These are phyloP conservation scores for Pollenia angustigena DNA, from an alignment of 2,888 invertebrate genomes.

Conservation along the genomic window DNA sequence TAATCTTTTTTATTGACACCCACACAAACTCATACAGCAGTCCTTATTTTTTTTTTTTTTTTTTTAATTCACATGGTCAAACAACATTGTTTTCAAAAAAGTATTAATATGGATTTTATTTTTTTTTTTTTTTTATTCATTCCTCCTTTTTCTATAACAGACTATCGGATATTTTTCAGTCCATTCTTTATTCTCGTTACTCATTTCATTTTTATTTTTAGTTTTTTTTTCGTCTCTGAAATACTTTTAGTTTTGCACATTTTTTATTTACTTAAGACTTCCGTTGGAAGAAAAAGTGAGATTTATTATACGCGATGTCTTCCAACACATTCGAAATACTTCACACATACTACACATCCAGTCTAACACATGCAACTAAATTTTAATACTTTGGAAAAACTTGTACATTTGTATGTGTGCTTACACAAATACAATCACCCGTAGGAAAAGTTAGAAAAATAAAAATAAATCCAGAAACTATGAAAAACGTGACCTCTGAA, in stretches of 20 bases:
- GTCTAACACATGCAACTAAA: background rate
- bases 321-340: conserved; percentile 17
- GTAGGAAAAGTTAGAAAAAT: conserved; percentile 42
- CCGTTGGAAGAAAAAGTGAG: conserved; percentile 61
- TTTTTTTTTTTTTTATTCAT: background rate
- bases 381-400: conserved; percentile 25
- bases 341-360: background rate
- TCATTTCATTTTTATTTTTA: conserved; percentile 58
- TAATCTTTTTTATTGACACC: conserved; percentile 8
- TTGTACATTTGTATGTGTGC: conserved; percentile 3
- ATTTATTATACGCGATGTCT: conserved; percentile 70
- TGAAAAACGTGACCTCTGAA: conserved; percentile 65
- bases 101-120: conserved; percentile 61
- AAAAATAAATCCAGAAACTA: conserved; percentile 50
- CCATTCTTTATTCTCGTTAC: conserved; percentile 43
- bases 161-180: conserved; percentile 50
- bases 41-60: conserved; percentile 47
- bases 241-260: conserved; percentile 59
- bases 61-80: conserved; percentile 62
- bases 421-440: background rate
- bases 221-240: background rate
- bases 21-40: background rate
- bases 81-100: conserved; percentile 55
- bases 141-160: background rate
- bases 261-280: conserved; percentile 73